Percentiles rank a stretch among this genome's conserved stretches.
phyloP scores from a whole-genome alignment of 2,113 vertebrate species.

The cat (Felis catus) region DNA sequence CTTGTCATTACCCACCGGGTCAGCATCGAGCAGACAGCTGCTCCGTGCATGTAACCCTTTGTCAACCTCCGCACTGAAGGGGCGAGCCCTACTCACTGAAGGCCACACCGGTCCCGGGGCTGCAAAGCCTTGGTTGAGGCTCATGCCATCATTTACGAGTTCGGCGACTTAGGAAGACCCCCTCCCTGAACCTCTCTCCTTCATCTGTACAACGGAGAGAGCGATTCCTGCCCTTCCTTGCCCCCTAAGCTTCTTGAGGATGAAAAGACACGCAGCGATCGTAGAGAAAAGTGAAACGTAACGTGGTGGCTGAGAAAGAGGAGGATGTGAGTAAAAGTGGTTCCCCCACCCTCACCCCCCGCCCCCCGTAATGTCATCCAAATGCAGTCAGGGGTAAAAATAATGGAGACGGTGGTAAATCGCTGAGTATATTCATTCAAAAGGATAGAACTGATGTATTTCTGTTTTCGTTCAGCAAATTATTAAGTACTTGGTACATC shows the following conservation, averaged over 20 bases:
- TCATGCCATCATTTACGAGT: not conserved
- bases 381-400: not conserved
- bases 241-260: not conserved
- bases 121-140: rapidly evolving
- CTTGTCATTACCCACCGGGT: not conserved
- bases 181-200: not conserved
- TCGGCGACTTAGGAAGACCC: not conserved
- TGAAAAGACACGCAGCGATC: not conserved
- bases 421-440: not conserved
- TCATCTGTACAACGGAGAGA: not conserved
- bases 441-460: not conserved
- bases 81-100: not conserved
- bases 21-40: not conserved
- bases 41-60: not conserved
- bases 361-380: not conserved
- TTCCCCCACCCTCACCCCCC: not conserved
- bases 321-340: not conserved
- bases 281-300: not conserved
- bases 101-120: too few relatives aligned
- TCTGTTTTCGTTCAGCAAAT: not conserved
- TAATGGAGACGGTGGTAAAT: not conserved
- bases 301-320: not conserved
- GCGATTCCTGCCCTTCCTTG: not conserved
- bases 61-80: not conserved
- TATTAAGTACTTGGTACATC: not conserved